Evolutionary conservation across 2,113 vertebrate species (phyloP).

Genomic region (Thalassarche chlororhynchos): DNA sequence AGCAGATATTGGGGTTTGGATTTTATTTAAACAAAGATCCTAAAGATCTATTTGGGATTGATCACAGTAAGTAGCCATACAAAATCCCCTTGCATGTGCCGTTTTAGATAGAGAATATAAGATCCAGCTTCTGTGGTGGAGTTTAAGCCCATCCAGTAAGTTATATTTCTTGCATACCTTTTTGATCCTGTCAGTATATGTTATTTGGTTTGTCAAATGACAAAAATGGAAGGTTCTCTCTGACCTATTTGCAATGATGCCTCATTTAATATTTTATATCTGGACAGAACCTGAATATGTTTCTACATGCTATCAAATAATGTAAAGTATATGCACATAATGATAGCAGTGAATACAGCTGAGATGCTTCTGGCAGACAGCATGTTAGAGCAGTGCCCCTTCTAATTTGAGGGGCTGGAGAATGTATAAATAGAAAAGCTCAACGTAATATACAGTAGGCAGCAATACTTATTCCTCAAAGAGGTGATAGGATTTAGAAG

Average conservation of each 20-base stretch:
- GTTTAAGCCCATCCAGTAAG: neutral
- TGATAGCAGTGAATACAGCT: neutral
- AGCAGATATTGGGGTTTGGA: neutral
- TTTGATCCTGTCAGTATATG: neutral
- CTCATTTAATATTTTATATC: neutral
- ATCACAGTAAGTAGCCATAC: neutral
- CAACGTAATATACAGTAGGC: neutral
- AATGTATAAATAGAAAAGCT: neutral
- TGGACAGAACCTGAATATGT: neutral
- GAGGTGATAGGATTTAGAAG: neutral
- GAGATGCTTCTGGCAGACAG: neutral
- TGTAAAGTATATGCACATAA: slow-evolving; percentile 21
- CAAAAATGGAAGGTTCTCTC: neutral
- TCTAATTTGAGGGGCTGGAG: neutral
- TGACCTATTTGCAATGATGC: neutral
- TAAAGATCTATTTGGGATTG: neutral
- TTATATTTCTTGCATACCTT: neutral
- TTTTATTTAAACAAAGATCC: neutral
- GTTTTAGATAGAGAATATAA: neutral
- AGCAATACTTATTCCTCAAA: neutral
- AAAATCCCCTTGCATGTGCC: neutral
- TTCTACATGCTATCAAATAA: slow-evolving; percentile 29
- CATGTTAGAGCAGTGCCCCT: neutral
- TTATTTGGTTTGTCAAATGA: neutral
- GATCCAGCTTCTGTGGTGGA: neutral